Evolutionary conservation across 92 coral and sea anemone genomes (phyloP).

Genomic region (Diadumene lineata): DNA sequence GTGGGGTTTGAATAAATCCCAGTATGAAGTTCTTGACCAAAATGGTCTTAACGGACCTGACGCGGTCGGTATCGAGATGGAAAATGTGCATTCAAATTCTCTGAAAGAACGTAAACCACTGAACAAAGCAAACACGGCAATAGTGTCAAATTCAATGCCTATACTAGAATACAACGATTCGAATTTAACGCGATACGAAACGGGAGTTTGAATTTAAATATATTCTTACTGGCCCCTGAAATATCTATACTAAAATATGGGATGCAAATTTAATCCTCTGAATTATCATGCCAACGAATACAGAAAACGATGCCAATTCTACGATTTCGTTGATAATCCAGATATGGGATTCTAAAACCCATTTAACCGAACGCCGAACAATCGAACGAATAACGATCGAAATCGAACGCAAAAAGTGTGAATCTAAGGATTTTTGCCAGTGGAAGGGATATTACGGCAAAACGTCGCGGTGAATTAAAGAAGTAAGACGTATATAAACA

Average conservation of each 20-base stretch:
- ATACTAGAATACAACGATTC: slow-evolving; percentile 63
- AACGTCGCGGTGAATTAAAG: neutral
- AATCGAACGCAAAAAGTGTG: no score
- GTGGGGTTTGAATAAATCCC: slow-evolving; percentile 33
- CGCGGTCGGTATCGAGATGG: slow-evolving; percentile 73
- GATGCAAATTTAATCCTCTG: neutral
- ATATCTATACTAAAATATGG: neutral
- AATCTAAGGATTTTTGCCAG: no score
- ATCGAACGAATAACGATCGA: no score
- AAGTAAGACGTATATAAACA: neutral
- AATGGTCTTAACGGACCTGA: slow-evolving; percentile 97
- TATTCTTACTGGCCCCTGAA: no score
- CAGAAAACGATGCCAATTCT: neutral
- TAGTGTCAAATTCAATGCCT: slow-evolving; percentile 80
- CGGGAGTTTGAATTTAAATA: slow-evolving; percentile 64
- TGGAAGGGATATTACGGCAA: no score
- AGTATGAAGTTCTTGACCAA: slow-evolving; percentile 75
- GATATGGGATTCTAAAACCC: neutral
- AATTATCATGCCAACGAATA: neutral
- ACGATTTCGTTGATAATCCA: neutral
- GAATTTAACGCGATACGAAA: slow-evolving; percentile 65
- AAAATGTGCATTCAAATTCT: slow-evolving; percentile 48
- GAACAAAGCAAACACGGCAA: slow-evolving; percentile 78
- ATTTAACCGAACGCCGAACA: no score
- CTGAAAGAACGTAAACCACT: slow-evolving; percentile 36